Evolutionary conservation across 2,888 invertebrate species (phyloP).

Genomic region (Plebejus argus): DNA sequence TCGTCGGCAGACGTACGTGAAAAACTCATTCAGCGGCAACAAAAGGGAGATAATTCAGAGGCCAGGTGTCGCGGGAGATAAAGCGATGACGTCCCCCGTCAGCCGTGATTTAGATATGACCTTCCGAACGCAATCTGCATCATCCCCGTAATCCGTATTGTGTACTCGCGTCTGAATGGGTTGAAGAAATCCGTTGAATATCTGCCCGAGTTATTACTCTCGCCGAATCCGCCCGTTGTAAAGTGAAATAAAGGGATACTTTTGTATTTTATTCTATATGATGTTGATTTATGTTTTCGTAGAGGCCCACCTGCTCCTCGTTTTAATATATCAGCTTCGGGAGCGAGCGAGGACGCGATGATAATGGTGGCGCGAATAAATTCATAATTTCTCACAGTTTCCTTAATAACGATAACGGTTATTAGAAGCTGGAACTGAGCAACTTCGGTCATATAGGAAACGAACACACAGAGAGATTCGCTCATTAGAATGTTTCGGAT

Average conservation of each 20-base stretch:
- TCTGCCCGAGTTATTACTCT: background rate
- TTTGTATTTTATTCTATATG: slow-evolving; percentile 9
- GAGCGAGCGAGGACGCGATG: background rate
- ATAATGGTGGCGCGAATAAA: background rate
- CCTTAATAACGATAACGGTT: slow-evolving; percentile 6
- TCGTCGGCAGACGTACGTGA: slow-evolving; percentile 63
- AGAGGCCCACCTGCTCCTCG: background rate
- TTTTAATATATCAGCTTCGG: slow-evolving; percentile 5
- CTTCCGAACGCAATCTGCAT: slow-evolving; percentile 65
- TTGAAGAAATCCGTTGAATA: slow-evolving; percentile 20
- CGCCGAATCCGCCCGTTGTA: background rate
- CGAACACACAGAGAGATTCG: slow-evolving; percentile 12
- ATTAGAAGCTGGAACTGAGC: background rate
- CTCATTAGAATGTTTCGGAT: slow-evolving; percentile 22
- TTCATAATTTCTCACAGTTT: background rate
- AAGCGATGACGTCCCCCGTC: slow-evolving; percentile 68
- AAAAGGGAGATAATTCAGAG: slow-evolving; percentile 53
- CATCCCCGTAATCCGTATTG: slow-evolving; percentile 45
- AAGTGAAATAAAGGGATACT: slow-evolving; percentile 12
- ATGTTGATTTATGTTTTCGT: slow-evolving; percentile 5
- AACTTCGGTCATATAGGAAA: slow-evolving; percentile 15
- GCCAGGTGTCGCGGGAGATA: slow-evolving; percentile 74
- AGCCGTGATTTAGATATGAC: slow-evolving; percentile 75
- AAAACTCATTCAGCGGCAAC: slow-evolving; percentile 77
- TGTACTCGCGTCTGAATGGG: slow-evolving; percentile 16